Evolutionary conservation across 2,888 invertebrate species (phyloP), one percentile per base, ranked within the genome.

Genomic region (Melieria picta): DNA sequence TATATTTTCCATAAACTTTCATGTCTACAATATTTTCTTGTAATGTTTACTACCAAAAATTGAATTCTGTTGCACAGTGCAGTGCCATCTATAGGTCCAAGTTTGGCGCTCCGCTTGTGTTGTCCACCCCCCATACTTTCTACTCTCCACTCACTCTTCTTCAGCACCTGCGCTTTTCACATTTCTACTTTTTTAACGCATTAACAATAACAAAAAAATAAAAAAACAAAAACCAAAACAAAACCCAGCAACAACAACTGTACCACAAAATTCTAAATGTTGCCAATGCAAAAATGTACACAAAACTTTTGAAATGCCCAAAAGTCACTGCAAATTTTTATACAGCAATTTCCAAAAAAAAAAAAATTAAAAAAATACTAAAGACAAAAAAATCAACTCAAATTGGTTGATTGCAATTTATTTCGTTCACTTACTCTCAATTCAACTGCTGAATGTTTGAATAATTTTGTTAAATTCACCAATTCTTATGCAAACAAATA

Each of bases 401-500:
- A 52, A 57, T 58, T 46, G 13, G 5, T n/a, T n/a, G 13, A 52
- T 52, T n/a, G 13, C 11, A 52, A 52, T 73, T 65, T 70, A 69
- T 75, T 70, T 71, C 69, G 75, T 75, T 72, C 63, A 68, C 72
- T 73, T 71, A 74, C 74, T 77, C 70, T 74, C 67, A 72, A 74
- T 77, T 69, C 47, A 65, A 67, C 76, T 74, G 16, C 43, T 30
- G 56, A 64, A 55, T 63, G 48, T 45, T 60, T 69, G 62, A 55
- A 45, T 13, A 69, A n/a, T 13, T 70, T 70, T 60, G 55, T 69
- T 66, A 47, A 56, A 61, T 45, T 60, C 77, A 79, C 63, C 64
- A 74, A 77, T 78, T 81, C 82, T 81, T 80, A 81, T 81, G 82
- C 81, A 82, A 81, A 80, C 78, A 75, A 57, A 42, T 69, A 79